Evolutionary conservation across 1,140 invertebrate species (phyloP).

Genomic region (Akabosia matsudoensis): DNA sequence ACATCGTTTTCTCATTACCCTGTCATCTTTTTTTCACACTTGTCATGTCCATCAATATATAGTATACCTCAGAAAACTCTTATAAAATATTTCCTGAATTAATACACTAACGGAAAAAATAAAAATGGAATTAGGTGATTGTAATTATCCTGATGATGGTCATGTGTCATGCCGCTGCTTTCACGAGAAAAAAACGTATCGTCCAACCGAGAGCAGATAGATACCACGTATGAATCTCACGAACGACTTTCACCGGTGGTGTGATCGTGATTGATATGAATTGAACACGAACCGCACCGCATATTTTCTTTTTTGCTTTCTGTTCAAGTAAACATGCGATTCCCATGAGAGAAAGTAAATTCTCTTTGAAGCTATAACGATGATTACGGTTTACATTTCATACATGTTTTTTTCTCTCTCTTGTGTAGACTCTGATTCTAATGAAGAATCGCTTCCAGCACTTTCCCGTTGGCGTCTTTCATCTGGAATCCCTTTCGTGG

Average conservation of each 20-base stretch:
- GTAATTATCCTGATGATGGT: background rate
- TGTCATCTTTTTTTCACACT: too few species aligned
- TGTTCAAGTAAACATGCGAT: background rate
- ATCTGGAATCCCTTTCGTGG: conserved; percentile 43
- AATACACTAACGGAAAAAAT: background rate
- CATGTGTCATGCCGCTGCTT: background rate
- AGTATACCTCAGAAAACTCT: too few species aligned
- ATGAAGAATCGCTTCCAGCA: conserved; percentile 42
- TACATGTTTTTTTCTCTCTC: background rate
- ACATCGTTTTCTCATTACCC: too few species aligned
- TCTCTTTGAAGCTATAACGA: background rate
- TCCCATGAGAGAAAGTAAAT: background rate
- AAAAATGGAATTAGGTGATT: background rate
- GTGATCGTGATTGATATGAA: background rate
- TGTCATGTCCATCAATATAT: too few species aligned
- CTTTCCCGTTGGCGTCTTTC: conserved; percentile 41
- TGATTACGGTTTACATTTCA: background rate
- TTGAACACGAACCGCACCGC: background rate
- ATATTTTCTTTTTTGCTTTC: too few species aligned
- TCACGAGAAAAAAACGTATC: background rate
- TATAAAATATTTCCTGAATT: background rate
- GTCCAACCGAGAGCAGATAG: background rate
- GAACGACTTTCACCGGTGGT: too few species aligned
- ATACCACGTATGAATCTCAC: too few species aligned
- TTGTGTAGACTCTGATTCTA: conserved; percentile 42